Evolutionary conservation across 1,140 invertebrate genomes (phyloP).

Genomic region (Agrilus planipennis): DNA sequence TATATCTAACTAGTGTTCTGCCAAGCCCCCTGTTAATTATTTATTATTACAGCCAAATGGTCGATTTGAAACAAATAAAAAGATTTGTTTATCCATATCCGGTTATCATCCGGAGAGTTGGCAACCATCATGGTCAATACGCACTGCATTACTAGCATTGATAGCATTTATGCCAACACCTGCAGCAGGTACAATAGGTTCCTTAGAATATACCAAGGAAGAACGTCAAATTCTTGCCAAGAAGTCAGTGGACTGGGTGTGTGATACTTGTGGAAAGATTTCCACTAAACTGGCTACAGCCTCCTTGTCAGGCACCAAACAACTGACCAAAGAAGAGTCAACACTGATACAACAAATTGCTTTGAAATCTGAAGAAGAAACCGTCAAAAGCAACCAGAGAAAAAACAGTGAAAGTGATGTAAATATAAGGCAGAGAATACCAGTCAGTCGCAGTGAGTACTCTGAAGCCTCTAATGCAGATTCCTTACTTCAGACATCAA

Average conservation of each 20-base stretch:
- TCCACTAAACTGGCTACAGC: conserved; percentile 34
- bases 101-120: conserved; percentile 96
- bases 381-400: conserved; percentile 2
- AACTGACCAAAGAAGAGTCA: conserved; percentile 39
- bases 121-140: conserved; percentile 93
- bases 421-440: conserved; percentile 8
- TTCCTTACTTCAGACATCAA: conserved; percentile 12
- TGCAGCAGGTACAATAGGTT: conserved; percentile 79
- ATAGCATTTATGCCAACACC: conserved; percentile 92
- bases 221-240: conserved; percentile 73
- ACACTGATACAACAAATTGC: conserved; percentile 28
- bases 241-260: conserved; percentile 50
- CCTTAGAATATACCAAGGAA: conserved; percentile 73
- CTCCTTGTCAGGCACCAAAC: conserved; percentile 21
- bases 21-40: not conserved
- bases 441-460: conserved; percentile 6
- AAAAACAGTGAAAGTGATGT: not conserved
- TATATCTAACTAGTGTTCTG: too few relatives aligned
- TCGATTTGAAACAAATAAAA: conserved; percentile 87
- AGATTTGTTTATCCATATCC: conserved; percentile 93
- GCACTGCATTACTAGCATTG: conserved; percentile 83
- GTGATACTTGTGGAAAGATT: conserved; percentile 46
- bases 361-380: conserved; percentile 29
- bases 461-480: conserved; percentile 1
- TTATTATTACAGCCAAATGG: conserved; percentile 70